Evolutionary conservation across 1,140 invertebrate genomes (phyloP).

Genomic region (Temnothorax curvispinosus): DNA sequence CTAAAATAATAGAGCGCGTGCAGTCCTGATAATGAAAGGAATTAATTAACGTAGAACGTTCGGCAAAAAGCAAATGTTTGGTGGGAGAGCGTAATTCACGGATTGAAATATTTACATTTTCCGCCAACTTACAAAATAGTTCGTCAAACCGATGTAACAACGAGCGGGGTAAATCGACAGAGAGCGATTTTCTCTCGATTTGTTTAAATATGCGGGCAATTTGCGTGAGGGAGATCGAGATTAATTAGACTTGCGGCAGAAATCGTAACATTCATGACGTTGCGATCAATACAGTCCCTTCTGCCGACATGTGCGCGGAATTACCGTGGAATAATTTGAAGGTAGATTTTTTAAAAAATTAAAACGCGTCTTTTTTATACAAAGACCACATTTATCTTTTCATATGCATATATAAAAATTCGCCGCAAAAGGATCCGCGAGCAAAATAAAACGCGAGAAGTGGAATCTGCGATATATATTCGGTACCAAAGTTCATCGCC

Average conservation of each 20-base stretch:
- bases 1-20: conserved; percentile 45
- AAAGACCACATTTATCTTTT: neutral
- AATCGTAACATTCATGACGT: neutral
- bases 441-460: neutral
- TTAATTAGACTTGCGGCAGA: conserved; percentile 17
- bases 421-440: neutral
- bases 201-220: conserved; percentile 28
- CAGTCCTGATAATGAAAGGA: conserved; percentile 43
- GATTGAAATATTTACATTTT: conserved; percentile 52
- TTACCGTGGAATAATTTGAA: neutral
- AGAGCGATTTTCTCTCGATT: conserved; percentile 12
- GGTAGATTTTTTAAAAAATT: neutral
- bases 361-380: neutral
- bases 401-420: neutral
- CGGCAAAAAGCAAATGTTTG: conserved; percentile 49
- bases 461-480: neutral
- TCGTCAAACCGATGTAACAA: conserved; percentile 13
- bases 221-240: neutral
- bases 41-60: conserved; percentile 52
- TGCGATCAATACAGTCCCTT: neutral
- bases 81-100: conserved; percentile 9
- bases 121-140: conserved; percentile 39
- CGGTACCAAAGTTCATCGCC: neutral
- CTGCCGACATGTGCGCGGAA: neutral
- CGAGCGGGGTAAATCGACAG: conserved; percentile 24